These are phyloP conservation scores for Rhabdomys dilectus DNA, from an alignment of 2,113 vertebrate species.

Conservation along the genomic window DNA sequence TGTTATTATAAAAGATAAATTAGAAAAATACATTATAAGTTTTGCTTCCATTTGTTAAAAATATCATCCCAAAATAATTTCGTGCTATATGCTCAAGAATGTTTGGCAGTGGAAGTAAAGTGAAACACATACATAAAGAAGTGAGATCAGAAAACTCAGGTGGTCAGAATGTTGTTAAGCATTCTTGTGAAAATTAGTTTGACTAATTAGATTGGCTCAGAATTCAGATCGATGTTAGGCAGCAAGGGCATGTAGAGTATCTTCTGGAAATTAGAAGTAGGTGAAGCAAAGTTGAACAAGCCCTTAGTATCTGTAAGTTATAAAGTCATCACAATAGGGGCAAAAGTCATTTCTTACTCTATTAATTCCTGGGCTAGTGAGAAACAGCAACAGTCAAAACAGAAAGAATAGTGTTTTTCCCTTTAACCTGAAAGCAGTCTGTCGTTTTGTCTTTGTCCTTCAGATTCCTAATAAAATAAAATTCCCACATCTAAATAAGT, in stretches of 20 bases:
- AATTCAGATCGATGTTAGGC: conserved; percentile 14
- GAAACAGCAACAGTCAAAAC: background rate
- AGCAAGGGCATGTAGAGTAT: background rate
- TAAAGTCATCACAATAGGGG: background rate
- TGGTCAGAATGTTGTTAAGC: background rate
- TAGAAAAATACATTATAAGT: background rate
- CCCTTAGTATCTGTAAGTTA: background rate
- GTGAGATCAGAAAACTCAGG: background rate
- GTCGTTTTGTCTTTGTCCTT: background rate
- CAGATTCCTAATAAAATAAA: background rate
- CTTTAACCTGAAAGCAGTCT: background rate
- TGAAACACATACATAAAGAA: background rate
- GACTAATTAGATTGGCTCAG: background rate
- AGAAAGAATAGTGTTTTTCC: conserved; percentile 17
- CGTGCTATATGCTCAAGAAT: background rate
- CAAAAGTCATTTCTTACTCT: background rate
- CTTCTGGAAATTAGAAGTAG: conserved; percentile 57
- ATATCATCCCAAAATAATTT: background rate
- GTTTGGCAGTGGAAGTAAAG: background rate
- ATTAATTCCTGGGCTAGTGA: background rate
- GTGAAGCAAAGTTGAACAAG: conserved; percentile 58
- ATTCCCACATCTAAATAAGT: background rate
- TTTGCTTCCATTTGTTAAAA: background rate
- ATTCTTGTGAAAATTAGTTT: background rate
- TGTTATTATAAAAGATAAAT: background rate